Evolutionary conservation across 2,888 invertebrate genomes (phyloP).

Genomic region (Matsumyia berberina): DNA sequence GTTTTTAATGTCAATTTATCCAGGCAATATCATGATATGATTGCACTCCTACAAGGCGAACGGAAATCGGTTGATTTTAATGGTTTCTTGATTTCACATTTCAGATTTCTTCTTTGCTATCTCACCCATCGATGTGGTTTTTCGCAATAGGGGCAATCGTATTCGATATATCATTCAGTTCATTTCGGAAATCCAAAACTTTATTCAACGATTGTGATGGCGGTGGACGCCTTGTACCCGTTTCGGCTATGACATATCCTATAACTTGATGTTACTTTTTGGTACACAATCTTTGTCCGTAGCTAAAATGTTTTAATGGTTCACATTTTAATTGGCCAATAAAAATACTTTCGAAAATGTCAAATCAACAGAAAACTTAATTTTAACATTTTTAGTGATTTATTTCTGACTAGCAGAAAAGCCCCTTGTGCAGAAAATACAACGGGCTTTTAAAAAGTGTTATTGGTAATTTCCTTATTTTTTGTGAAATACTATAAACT

Average conservation of each 20-base stretch:
- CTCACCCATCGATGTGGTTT: constrained; percentile 37
- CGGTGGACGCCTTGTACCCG: neutral
- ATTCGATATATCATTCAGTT: constrained; percentile 49
- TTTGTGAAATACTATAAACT: too few species aligned
- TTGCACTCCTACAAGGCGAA: constrained; percentile 44
- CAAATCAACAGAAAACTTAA: constrained; percentile 48
- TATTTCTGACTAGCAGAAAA: too few species aligned
- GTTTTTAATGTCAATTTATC: constrained; percentile 61
- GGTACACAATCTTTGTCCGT: neutral
- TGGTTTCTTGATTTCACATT: constrained; percentile 61
- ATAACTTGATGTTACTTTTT: constrained; percentile 33
- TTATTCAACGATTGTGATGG: constrained; percentile 34
- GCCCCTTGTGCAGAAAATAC: too few species aligned
- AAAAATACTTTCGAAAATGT: constrained; percentile 49
- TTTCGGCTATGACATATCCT: constrained; percentile 31
- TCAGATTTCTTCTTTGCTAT: constrained; percentile 20
- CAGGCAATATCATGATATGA: constrained; percentile 45
- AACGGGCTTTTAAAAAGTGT: too few species aligned
- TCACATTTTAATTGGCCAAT: constrained; percentile 56
- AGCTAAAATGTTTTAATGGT: constrained; percentile 40
- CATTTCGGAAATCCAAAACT: constrained; percentile 49
- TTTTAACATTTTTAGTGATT: constrained; percentile 41
- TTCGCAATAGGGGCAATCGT: constrained; percentile 40
- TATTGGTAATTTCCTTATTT: too few species aligned
- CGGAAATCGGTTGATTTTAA: constrained; percentile 64